Base-by-base conservation (phyloP, 2,113 vertebrate genomes). In the Pelmatolapia mariae region DNA sequence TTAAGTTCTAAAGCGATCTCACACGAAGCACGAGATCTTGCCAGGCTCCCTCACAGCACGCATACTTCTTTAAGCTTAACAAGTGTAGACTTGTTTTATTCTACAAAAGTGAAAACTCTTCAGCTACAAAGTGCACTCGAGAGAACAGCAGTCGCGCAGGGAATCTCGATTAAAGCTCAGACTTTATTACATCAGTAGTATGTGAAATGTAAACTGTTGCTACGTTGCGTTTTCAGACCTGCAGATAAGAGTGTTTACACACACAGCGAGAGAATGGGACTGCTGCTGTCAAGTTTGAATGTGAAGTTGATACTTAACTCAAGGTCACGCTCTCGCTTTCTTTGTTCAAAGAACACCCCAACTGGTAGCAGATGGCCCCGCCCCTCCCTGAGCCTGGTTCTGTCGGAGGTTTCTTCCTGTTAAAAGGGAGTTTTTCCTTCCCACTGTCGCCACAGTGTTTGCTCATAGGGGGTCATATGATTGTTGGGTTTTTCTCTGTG, bases 51-150 rank as follows among this genome's bases (percentile, higher is more conserved):
- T 78, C 12, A 29, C 18, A 29, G 43, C 66, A 47, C 5, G 19
- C 36, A 85, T 26, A 80, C 43, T 19, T 83, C 15, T 24, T 54
- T 8, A 1, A 61, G 16, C 11, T 13, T 33, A 7, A 61, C 92
- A 87, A 89, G 93, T 36, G 4, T 8, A 43, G 40, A 81, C 92
- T 89, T 45, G 91, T 89, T 90, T 89, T 26, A 87, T 59, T 76
- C 54, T 19, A 50, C 52, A 47, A 80, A 83, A 43, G 22, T 40
- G 9, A 85, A 85, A 92, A n/a, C 15, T 80, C 50, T 73, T 68
- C 53, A 56, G 59, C 57, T 22, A 31, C 53, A 82, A 66, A 31
- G 26, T 40, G 31, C 11, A 71, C 52, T 63, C 38, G 19, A 15
- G 24, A 26, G 52, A 10, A 5, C 5, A 9, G 12, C 10, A 18